Percentiles rank a stretch among this genome's conserved stretches.
Evolutionary conservation across 2,888 invertebrate species (phyloP).

Genomic region (Caenorhabditis sp.): DNA sequence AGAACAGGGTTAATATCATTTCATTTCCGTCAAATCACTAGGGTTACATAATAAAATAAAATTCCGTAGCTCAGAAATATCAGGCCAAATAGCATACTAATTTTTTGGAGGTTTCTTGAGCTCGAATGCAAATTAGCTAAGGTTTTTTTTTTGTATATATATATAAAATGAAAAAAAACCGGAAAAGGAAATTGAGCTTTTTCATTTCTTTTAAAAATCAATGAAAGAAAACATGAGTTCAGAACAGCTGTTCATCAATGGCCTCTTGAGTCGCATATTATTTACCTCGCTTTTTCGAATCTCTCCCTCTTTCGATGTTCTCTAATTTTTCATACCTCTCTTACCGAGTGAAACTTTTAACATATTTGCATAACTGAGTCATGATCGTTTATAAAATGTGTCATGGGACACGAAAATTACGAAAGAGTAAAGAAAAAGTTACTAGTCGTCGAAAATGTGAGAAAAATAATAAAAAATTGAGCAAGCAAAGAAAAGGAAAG

Average conservation of each 20-base stretch:
- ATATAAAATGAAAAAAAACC: not conserved
- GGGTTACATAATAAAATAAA: too few species aligned
- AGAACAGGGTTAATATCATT: too few species aligned
- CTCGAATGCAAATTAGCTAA: too few species aligned
- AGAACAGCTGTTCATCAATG: not conserved
- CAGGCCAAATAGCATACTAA: too few species aligned
- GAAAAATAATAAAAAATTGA: slow-evolving; percentile 4
- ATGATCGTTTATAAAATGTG: not conserved
- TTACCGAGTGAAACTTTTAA: not conserved
- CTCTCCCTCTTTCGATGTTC: not conserved
- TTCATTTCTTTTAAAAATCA: not conserved
- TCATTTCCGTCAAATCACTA: too few species aligned
- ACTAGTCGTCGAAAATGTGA: not conserved
- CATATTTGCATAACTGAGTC: not conserved
- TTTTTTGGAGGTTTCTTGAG: too few species aligned
- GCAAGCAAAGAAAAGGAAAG: slow-evolving; percentile 1
- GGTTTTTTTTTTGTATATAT: too few species aligned
- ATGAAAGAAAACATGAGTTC: not conserved
- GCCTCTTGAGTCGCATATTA: not conserved
- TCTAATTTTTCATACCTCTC: too few species aligned
- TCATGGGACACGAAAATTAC: too few species aligned
- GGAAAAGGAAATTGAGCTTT: not conserved
- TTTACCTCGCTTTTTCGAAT: not conserved
- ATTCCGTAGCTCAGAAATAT: too few species aligned
- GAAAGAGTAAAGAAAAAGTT: not conserved